These are phyloP conservation scores for Drosophila chauvacae DNA, from an alignment of 1,140 invertebrate genomes.

Conservation along the genomic window DNA sequence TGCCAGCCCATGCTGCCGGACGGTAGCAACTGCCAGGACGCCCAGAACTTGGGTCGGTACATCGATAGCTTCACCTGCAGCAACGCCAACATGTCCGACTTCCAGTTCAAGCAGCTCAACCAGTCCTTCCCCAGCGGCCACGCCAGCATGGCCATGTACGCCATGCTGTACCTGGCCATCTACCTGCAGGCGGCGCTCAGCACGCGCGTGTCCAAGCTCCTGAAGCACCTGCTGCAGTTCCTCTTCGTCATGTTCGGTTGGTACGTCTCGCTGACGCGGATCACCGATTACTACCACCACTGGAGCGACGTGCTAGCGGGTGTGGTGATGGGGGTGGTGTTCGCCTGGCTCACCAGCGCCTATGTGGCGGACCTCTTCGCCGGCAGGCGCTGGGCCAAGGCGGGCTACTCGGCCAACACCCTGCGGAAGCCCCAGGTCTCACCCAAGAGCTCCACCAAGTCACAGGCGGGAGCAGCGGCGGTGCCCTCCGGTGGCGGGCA, in stretches of 20 bases:
- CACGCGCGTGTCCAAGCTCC: constrained; percentile 89
- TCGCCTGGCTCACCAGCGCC: constrained; percentile 85
- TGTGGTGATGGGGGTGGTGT: constrained; percentile 85
- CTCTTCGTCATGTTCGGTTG: constrained; percentile 90
- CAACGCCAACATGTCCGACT: constrained; percentile 85
- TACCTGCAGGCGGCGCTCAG: constrained; percentile 92
- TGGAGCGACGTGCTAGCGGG: constrained; percentile 89
- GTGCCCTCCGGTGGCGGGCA: constrained; percentile 6
- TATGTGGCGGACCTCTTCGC: constrained; percentile 73
- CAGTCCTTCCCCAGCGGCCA: constrained; percentile 93
- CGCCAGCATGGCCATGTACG: constrained; percentile 91
- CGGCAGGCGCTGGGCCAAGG: constrained; percentile 56
- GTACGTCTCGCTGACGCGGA: constrained; percentile 92
- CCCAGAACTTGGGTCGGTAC: constrained; percentile 87
- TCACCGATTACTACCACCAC: constrained; percentile 98
- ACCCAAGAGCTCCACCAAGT: constrained; percentile 65
- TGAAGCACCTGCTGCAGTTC: constrained; percentile 91
- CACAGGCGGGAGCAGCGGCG: constrained; percentile 34
- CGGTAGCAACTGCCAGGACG: constrained; percentile 85
- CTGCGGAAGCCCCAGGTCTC: constrained; percentile 63
- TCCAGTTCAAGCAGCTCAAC: constrained; percentile 88
- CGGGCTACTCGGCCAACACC: constrained; percentile 57
- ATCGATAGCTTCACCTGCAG: constrained; percentile 88
- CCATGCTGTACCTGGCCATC: constrained; percentile 92
- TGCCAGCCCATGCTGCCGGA: constrained; percentile 87